phyloP scores from a whole-genome alignment of 2,113 vertebrate species.

The Benitochromis conjunctus region DNA sequence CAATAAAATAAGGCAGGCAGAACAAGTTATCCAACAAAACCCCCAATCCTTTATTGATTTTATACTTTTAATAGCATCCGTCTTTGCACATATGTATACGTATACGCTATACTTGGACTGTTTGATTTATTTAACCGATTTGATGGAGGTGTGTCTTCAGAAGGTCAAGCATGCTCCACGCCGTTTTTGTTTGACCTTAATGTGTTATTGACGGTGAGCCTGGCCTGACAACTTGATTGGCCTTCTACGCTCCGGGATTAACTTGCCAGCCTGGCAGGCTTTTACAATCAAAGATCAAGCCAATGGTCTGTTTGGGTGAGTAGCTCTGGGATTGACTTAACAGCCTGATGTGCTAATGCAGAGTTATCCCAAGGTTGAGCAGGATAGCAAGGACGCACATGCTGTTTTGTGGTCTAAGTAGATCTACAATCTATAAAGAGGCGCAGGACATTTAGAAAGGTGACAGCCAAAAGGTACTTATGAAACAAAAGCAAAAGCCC shows the following conservation, averaged over 20 bases:
- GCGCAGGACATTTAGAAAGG: neutral
- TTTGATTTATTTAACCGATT: neutral
- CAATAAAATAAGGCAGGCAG: conserved; percentile 44
- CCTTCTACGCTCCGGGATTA: conserved; percentile 54
- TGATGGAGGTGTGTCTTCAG: neutral
- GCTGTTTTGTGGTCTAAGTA: conserved; percentile 10
- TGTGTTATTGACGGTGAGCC: conserved; percentile 55
- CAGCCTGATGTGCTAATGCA: conserved; percentile 66
- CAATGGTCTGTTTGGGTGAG: conserved; percentile 60
- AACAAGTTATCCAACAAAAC: conserved; percentile 38
- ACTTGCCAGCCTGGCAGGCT: conserved; percentile 57
- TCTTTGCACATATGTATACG: neutral
- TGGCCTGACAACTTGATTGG: conserved; percentile 65
- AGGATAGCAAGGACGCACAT: conserved; percentile 39
- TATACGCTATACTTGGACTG: neutral
- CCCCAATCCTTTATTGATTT: conserved; percentile 12
- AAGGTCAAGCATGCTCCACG: neutral
- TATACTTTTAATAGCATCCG: neutral
- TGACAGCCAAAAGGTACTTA: conserved; percentile 2
- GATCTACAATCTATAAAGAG: conserved; percentile 5
- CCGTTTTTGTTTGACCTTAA: conserved; percentile 53
- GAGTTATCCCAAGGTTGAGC: conserved; percentile 68
- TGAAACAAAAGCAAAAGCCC: conserved; percentile 3
- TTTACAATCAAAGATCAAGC: conserved; percentile 68
- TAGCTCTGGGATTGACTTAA: conserved; percentile 67